Conservation (phyloP, 2,113 vertebrate genomes). For the Syrrhaptes paradoxus region DNA sequence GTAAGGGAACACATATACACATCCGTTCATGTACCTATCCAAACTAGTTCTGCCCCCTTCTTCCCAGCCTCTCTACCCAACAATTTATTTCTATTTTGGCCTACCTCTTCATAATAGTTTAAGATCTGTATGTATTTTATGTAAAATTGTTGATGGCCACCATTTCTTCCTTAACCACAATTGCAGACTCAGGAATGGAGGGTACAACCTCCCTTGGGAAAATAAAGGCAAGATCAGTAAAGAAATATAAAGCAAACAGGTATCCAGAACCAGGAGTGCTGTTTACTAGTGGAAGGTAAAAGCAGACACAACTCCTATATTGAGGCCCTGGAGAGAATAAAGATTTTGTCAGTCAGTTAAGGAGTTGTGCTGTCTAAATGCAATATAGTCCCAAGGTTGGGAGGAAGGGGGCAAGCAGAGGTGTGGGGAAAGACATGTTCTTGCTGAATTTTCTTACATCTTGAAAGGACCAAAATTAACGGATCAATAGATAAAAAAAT, state of each 20-base stretch:
- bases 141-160: background rate
- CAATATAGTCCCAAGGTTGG: background rate
- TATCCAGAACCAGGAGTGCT: background rate
- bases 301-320: background rate
- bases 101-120: background rate
- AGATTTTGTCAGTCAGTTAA: background rate
- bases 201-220: background rate
- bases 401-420: background rate
- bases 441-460: background rate
- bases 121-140: background rate
- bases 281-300: background rate
- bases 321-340: background rate
- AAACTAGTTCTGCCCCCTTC: background rate
- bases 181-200: background rate
- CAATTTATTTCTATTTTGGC: background rate
- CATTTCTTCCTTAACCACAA: background rate
- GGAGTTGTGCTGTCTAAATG: background rate
- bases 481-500: background rate
- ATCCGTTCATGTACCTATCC: background rate
- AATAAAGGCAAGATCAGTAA: background rate
- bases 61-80: background rate
- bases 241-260: background rate
- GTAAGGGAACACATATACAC: accelerated
- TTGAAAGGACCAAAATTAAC: background rate
- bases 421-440: background rate